Evolutionary conservation across 2,888 invertebrate species (phyloP).

Genomic region (Pandemis cinnamomeana): DNA sequence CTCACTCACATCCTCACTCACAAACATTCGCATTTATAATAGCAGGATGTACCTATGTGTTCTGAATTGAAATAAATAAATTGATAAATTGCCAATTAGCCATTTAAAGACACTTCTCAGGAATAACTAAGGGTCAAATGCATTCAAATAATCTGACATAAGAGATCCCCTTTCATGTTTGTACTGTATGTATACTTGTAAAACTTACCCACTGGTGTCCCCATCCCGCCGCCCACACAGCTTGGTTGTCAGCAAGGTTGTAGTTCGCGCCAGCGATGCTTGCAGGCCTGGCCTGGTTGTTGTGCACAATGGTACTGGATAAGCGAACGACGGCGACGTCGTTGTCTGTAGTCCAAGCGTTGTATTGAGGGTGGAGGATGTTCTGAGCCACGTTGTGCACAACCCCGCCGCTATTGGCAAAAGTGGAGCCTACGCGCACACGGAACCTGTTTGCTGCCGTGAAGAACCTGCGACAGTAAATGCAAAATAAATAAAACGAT

Average conservation of each 20-base stretch:
- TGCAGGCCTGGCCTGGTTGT: slow-evolving; percentile 40
- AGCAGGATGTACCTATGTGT: no score
- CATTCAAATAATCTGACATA: no score
- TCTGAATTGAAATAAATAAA: no score
- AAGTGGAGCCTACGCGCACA: slow-evolving; percentile 50
- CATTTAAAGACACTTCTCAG: no score
- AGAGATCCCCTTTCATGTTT: no score
- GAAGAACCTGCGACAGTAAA: slow-evolving; percentile 27
- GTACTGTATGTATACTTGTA: no score
- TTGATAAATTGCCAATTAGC: no score
- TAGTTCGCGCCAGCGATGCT: slow-evolving; percentile 46
- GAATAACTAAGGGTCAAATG: no score
- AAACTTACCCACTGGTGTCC: slow-evolving; percentile 44
- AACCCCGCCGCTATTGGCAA: slow-evolving; percentile 48
- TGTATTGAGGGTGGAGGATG: slow-evolving; percentile 54
- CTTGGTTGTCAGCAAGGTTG: slow-evolving; percentile 47
- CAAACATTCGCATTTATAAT: no score
- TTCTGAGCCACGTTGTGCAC: slow-evolving; percentile 38
- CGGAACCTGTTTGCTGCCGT: slow-evolving; percentile 49
- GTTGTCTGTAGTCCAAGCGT: slow-evolving; percentile 45
- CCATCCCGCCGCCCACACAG: slow-evolving; percentile 57
- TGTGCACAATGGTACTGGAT: slow-evolving; percentile 43
- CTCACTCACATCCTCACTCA: no score
- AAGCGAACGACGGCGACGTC: slow-evolving; percentile 56
- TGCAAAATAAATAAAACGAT: no score